Conservation (phyloP, 2,113 vertebrate genomes). For the Synodontis membranacea region DNA sequence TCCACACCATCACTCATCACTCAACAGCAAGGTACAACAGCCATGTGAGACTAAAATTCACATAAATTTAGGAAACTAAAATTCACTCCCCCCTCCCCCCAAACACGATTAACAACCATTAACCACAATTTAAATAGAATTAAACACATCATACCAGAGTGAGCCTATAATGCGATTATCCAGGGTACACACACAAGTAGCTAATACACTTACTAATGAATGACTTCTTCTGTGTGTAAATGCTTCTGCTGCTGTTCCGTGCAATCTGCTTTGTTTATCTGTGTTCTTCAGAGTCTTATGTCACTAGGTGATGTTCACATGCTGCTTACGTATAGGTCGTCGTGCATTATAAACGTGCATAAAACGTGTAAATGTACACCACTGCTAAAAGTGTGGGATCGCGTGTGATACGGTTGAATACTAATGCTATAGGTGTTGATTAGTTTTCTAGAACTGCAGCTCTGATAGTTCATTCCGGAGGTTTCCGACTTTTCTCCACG, state of each 20-base stretch:
- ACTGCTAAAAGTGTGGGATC: conserved; percentile 21
- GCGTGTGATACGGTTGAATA: background rate
- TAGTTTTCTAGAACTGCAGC: background rate
- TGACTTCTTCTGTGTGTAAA: conserved; percentile 45
- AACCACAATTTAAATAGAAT: conserved; percentile 39
- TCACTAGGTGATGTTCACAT: conserved; percentile 25
- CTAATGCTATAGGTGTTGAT: background rate
- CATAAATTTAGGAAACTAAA: conserved; percentile 31
- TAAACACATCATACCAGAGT: conserved; percentile 18
- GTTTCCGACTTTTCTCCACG: conserved; percentile 92
- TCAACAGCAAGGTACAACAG: conserved; percentile 42
- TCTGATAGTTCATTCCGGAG: conserved; percentile 66
- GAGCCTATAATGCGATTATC: conserved; percentile 30
- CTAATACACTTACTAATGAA: conserved; percentile 52
- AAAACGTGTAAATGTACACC: background rate
- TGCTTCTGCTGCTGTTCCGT: conserved; percentile 43
- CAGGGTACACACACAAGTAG: conserved; percentile 34
- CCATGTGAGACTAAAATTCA: conserved; percentile 24
- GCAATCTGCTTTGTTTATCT: conserved; percentile 42
- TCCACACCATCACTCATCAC: conserved; percentile 55
- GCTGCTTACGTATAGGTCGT: conserved; percentile 25
- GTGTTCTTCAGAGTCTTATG: conserved; percentile 32
- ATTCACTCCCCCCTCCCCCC: conserved; percentile 39
- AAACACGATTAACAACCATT: conserved; percentile 24
- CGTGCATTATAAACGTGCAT: background rate